These are phyloP conservation scores for Himalopsyche kuldschensis DNA, from an alignment of 2,888 invertebrate species.

Conservation along the genomic window DNA sequence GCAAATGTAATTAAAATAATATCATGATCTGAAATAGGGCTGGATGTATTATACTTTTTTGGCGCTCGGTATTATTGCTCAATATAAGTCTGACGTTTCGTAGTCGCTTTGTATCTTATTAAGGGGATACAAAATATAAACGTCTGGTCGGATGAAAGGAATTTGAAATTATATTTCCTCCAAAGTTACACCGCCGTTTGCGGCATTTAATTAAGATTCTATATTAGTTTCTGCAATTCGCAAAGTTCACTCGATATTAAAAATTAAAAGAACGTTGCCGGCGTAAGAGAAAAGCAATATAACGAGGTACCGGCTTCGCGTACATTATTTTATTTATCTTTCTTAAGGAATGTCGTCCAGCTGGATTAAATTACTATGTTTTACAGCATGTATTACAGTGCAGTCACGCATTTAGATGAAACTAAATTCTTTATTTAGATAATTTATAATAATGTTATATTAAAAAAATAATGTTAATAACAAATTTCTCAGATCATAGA, in stretches of 20 bases:
- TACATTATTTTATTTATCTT: constrained; percentile 26
- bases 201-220: constrained; percentile 40
- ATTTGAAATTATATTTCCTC: constrained; percentile 37
- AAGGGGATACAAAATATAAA: constrained; percentile 16
- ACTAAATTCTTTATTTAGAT: too few relatives aligned
- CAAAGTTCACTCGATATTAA: constrained; percentile 37
- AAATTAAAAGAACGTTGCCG: constrained; percentile 36
- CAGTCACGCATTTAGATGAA: too few relatives aligned
- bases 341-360: constrained; percentile 1
- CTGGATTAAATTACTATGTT: background rate
- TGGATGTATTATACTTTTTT: background rate
- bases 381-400: background rate
- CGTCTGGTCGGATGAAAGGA: constrained; percentile 33
- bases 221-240: constrained; percentile 40
- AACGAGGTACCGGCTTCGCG: constrained; percentile 10
- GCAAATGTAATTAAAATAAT: too few relatives aligned
- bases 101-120: constrained; percentile 11
- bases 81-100: constrained; percentile 10
- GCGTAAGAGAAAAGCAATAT: constrained; percentile 6
- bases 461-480: too few relatives aligned
- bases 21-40: background rate
- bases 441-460: too few relatives aligned
- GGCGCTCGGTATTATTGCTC: background rate
- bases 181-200: constrained; percentile 39
- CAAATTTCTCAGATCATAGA: too few relatives aligned